These are phyloP conservation scores for Antheraea mylitta DNA, from an alignment of 1,140 invertebrate genomes.

Conservation along the genomic window DNA sequence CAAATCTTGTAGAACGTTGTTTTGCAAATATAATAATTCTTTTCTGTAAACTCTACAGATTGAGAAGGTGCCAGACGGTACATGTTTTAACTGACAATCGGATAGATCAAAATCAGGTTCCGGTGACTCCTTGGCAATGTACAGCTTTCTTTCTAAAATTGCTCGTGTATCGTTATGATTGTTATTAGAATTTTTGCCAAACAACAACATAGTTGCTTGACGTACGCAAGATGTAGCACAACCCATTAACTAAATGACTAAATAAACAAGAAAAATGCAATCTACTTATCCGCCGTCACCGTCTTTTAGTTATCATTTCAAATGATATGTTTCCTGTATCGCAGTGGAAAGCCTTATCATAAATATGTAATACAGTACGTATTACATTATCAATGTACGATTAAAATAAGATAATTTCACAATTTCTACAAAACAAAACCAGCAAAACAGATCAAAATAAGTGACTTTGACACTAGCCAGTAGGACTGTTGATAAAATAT, in stretches of 20 bases:
- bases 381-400: conserved; percentile 15
- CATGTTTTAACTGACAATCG: conserved; percentile 83
- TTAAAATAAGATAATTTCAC: conserved; percentile 12
- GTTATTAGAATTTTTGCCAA: conserved; percentile 43
- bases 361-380: conserved; percentile 4
- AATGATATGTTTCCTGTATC: background rate
- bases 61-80: conserved; percentile 87
- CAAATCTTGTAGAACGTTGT: conserved; percentile 84
- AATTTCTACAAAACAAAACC: conserved; percentile 13
- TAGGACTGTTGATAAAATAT: too few species aligned
- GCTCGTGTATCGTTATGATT: conserved; percentile 79
- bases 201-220: conserved; percentile 64
- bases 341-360: background rate
- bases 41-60: conserved; percentile 89
- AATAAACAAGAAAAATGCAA: conserved; percentile 26
- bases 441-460: background rate
- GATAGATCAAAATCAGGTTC: conserved; percentile 88
- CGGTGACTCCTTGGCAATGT: conserved; percentile 87
- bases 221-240: conserved; percentile 66
- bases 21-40: conserved; percentile 82
- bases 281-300: conserved; percentile 38
- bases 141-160: conserved; percentile 85
- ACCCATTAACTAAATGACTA: conserved; percentile 51
- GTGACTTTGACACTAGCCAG: background rate
- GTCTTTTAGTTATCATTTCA: conserved; percentile 32